These are phyloP conservation scores for Macropis europaea DNA, from an alignment of 2,888 invertebrate genomes.

Conservation along the genomic window DNA sequence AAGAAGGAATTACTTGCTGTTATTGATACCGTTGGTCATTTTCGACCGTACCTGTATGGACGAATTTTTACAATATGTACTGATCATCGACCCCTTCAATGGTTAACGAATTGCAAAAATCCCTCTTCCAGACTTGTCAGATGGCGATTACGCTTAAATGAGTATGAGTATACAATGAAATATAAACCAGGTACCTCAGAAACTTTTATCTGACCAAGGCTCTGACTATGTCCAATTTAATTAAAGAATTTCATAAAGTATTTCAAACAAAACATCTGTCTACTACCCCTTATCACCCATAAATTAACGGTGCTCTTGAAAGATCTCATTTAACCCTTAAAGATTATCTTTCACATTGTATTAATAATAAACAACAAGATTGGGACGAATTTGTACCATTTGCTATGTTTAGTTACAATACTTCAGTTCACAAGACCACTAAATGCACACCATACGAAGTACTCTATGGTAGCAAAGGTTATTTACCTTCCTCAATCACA, in stretches of 20 bases:
- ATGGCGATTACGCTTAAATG: too few relatives aligned
- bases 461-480: not conserved
- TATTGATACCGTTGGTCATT: too few relatives aligned
- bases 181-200: too few relatives aligned
- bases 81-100: too few relatives aligned
- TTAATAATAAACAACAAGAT: not conserved
- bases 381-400: not conserved
- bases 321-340: not conserved
- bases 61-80: too few relatives aligned
- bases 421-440: too few relatives aligned
- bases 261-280: not conserved
- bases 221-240: not conserved
- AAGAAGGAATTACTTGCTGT: too few relatives aligned
- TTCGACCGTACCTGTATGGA: slow-evolving; percentile 3
- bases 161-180: too few relatives aligned
- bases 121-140: not conserved
- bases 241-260: not conserved
- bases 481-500: not conserved
- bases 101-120: not conserved
- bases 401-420: too few relatives aligned
- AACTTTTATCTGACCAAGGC: not conserved
- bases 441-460: too few relatives aligned
- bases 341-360: not conserved
- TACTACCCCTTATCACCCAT: too few relatives aligned
- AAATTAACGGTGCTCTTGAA: too few relatives aligned